Evolutionary conservation across 2,113 vertebrate species (phyloP).

Genomic region (Pelmatolapia mariae): DNA sequence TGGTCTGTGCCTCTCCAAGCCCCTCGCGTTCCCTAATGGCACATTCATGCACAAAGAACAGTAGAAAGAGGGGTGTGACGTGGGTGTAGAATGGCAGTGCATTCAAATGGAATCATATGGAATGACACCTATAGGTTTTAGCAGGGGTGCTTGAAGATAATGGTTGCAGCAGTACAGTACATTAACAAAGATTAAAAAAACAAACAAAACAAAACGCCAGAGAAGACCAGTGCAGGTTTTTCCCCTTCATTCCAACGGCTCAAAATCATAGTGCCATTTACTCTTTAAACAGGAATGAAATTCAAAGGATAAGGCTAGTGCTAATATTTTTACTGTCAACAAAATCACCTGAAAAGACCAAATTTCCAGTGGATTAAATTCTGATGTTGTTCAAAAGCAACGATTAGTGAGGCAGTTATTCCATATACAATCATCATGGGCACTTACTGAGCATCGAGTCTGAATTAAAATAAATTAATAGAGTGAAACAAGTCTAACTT

Average conservation of each 20-base stretch:
- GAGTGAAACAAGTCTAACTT: not conserved
- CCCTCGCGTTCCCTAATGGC: not conserved
- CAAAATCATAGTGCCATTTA: not conserved
- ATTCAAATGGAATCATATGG: not conserved
- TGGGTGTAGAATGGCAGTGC: not conserved
- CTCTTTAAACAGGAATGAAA: not conserved
- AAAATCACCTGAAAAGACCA: not conserved
- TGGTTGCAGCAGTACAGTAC: not conserved
- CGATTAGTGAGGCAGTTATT: not conserved
- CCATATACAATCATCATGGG: not conserved
- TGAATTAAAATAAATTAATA: not conserved
- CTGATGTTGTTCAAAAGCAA: not conserved
- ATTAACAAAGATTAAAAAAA: not conserved
- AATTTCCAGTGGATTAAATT: not conserved
- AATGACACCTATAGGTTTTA: not conserved
- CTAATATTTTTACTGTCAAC: not conserved
- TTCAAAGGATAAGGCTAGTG: not conserved
- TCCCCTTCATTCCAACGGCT: not conserved
- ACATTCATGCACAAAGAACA: not conserved
- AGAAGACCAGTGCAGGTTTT: not conserved
- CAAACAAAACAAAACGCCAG: not conserved
- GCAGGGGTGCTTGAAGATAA: not conserved
- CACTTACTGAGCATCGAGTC: not conserved
- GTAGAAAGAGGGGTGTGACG: not conserved
- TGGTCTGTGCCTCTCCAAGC: not conserved